Conservation (phyloP, 1,140 invertebrate genomes). For the Berghia stephanieae region DNA sequence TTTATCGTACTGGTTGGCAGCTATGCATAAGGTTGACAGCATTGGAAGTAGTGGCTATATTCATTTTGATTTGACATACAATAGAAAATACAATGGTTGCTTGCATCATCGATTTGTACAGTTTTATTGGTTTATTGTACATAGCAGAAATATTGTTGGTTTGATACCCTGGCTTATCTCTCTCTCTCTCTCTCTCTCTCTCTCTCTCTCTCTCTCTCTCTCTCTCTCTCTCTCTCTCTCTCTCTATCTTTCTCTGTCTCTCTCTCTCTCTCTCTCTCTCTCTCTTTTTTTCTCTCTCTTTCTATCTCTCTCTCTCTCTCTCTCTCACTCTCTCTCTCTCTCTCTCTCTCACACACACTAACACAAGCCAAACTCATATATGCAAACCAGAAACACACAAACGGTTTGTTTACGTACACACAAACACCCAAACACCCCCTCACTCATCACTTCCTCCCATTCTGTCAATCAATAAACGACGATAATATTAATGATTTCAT, state of each 20-base stretch:
- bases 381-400: no score
- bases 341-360: neutral
- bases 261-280: neutral
- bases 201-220: constrained; percentile 16
- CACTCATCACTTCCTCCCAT: neutral
- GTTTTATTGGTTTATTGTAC: no score
- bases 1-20: no score
- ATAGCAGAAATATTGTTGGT: no score
- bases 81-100: no score
- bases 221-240: constrained; percentile 16
- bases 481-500: neutral
- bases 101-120: no score
- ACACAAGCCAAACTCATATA: neutral
- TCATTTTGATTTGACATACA: no score
- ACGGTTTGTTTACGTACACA: constrained; percentile 1
- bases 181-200: constrained; percentile 14
- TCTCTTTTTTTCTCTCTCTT: neutral
- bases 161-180: constrained; percentile 12
- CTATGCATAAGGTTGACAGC: no score
- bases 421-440: constrained; percentile 15
- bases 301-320: constrained; percentile 18
- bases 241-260: neutral
- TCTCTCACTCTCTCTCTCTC: neutral
- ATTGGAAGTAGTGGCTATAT: no score
- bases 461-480: neutral